Base-by-base conservation (phyloP, 1,140 invertebrate genomes). In the Zaprionus taronus region DNA sequence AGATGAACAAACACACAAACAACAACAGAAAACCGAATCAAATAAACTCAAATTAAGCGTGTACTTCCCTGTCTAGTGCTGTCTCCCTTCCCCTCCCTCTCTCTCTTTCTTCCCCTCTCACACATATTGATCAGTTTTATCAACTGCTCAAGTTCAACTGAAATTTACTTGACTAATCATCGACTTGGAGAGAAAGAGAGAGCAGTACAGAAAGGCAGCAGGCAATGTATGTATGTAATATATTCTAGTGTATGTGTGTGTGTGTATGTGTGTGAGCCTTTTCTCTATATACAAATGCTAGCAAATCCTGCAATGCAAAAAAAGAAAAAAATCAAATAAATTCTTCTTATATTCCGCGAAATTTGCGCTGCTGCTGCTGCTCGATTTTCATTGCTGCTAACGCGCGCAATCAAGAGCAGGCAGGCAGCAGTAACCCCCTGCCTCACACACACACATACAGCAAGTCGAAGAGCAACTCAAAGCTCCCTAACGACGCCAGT, bases 321-420 rank as follows among this genome's bases (percentile, higher is more conserved):
- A 81, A 89, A 60, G 79, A 89, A 65, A 87, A 83, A 87, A 81
- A 0, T 1, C 0, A 9, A 17, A 20, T 11, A 89, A 83, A 83
- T 77, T 70, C 77, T 89, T 83, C 78, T 83, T 89, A 81, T 87
- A 66, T 87, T 84, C 84, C 84, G 83, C 84, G 84, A 83, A 76
- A 80, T 77, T 86, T 63, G 20, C 64, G 60, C 63, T 82, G 36
- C 70, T 79, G 73, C 56, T 80, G 65, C 71, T 80, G 79, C 83
- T 74, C 80, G 83, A 87, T 87, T 87, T 87, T 87, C 80, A 87
- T 87, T 87, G 80, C 74, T 83, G 83, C 83, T 89, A 87, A 86
- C 84, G 80, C 83, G 83, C 83, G 83, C 83, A 86, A 87, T 87
- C 83, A 86, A 87, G 80, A 80, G 77, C 83, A 72, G 79, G 82